Conservation (phyloP, 2,888 invertebrate species). For the Ophion ventricosus region DNA sequence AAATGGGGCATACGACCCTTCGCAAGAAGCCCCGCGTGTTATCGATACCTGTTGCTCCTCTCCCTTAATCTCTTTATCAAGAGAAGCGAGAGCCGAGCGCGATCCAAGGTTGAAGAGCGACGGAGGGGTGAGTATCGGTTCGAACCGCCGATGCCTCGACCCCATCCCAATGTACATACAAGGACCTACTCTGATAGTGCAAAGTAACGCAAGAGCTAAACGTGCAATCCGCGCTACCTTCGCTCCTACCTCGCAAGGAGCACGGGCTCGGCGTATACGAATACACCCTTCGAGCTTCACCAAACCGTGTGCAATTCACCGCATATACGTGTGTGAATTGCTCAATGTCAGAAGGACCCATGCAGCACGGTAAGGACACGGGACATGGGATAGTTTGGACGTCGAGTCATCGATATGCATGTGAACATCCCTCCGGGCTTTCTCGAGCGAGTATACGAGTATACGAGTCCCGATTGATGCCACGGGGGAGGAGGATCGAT, state of each 20-base stretch:
- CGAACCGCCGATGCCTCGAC: slow-evolving; percentile 44
- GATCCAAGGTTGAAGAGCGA: slow-evolving; percentile 24
- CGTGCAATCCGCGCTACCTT: slow-evolving; percentile 20
- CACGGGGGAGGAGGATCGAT: slow-evolving; percentile 56
- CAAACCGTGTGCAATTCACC: not conserved
- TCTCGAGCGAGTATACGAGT: slow-evolving; percentile 12
- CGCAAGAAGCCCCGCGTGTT: slow-evolving; percentile 66
- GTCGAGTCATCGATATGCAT: slow-evolving; percentile 11
- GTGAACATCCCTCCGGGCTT: slow-evolving; percentile 11
- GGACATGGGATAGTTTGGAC: not conserved
- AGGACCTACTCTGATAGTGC: slow-evolving; percentile 16
- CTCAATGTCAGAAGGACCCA: slow-evolving; percentile 8
- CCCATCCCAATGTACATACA: not conserved
- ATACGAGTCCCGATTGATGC: slow-evolving; percentile 35
- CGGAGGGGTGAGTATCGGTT: slow-evolving; percentile 15
- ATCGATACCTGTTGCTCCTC: slow-evolving; percentile 71
- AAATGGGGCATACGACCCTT: slow-evolving; percentile 56
- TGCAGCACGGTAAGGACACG: not conserved
- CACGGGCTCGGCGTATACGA: slow-evolving; percentile 16
- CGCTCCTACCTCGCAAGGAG: slow-evolving; percentile 10
- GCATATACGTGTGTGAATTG: slow-evolving; percentile 18
- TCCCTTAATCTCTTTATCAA: slow-evolving; percentile 72
- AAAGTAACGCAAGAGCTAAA: slow-evolving; percentile 40
- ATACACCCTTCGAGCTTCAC: not conserved
- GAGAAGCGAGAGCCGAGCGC: slow-evolving; percentile 52